These are phyloP conservation scores for Omphaloscelis lunosa DNA, from an alignment of 2,888 invertebrate genomes.

Conservation along the genomic window DNA sequence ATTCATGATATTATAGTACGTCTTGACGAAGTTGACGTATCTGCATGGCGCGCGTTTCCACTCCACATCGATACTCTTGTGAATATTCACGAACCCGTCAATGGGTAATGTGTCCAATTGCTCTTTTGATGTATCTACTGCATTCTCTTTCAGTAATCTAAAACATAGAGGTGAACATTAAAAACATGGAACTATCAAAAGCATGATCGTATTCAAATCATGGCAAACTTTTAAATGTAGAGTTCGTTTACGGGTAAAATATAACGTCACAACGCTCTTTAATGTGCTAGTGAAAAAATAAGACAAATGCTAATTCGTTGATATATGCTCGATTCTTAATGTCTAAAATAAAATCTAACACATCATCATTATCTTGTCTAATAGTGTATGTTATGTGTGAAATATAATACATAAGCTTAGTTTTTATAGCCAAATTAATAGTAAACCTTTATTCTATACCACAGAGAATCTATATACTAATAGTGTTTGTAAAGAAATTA, in stretches of 20 bases:
- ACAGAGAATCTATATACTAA: background rate
- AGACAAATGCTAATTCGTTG: background rate
- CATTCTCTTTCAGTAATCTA: slow-evolving; percentile 83
- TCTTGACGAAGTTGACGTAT: slow-evolving; percentile 90
- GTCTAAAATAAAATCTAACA: no score
- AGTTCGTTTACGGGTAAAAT: background rate
- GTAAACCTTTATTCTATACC: background rate
- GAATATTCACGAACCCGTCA: slow-evolving; percentile 82
- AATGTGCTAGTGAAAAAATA: slow-evolving; percentile 3
- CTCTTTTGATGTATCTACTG: slow-evolving; percentile 77
- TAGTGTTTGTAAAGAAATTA: background rate
- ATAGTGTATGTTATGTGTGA: no score
- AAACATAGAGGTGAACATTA: slow-evolving; percentile 10
- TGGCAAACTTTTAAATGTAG: background rate
- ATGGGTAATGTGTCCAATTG: slow-evolving; percentile 78
- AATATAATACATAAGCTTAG: background rate
- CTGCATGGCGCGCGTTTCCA: slow-evolving; percentile 87
- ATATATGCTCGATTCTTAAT: background rate
- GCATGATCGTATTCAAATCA: background rate
- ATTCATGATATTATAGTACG: slow-evolving; percentile 90
- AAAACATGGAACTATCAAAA: background rate
- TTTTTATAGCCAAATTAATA: background rate
- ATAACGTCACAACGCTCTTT: background rate
- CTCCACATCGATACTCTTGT: slow-evolving; percentile 78
- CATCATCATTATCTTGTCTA: no score